phyloP scores from a whole-genome alignment of 2,888 invertebrate genomes.

The Troilus luridus region DNA sequence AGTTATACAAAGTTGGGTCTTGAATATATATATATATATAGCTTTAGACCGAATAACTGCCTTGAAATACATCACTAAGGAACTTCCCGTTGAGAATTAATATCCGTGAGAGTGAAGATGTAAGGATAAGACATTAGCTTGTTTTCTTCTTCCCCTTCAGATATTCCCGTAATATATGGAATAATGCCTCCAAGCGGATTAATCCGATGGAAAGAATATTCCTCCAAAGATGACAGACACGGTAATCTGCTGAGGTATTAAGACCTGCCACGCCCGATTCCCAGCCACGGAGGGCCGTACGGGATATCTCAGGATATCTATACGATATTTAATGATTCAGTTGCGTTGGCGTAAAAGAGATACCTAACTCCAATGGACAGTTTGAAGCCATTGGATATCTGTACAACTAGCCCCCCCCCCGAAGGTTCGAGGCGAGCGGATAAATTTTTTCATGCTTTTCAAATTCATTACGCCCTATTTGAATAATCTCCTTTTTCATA shows the following conservation, averaged over 20 bases:
- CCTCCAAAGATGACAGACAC: not conserved
- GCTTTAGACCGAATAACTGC: not conserved
- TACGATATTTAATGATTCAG: slow-evolving; percentile 3
- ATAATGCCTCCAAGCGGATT: not conserved
- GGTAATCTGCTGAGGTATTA: slow-evolving; percentile 11
- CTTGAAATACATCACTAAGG: not conserved
- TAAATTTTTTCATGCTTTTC: slow-evolving; percentile 31
- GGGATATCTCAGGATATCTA: not conserved
- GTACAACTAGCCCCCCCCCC: not conserved
- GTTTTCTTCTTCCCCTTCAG: not conserved
- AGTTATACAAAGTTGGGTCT: no score
- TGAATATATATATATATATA: not conserved
- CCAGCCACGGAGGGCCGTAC: not conserved
- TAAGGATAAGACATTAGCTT: not conserved
- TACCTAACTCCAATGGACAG: not conserved
- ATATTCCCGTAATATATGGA: slow-evolving; percentile 1
- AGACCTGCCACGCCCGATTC: not conserved
- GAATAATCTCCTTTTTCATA: slow-evolving; percentile 30
- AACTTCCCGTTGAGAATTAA: not conserved
- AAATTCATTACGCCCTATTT: slow-evolving; percentile 5
- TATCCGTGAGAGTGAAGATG: not conserved
- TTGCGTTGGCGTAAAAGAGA: not conserved
- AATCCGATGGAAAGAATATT: not conserved
- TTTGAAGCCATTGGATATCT: not conserved
- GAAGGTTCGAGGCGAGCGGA: not conserved